phyloP scores from a whole-genome alignment of 1,140 invertebrate species.

The Streblospio benedicti region DNA sequence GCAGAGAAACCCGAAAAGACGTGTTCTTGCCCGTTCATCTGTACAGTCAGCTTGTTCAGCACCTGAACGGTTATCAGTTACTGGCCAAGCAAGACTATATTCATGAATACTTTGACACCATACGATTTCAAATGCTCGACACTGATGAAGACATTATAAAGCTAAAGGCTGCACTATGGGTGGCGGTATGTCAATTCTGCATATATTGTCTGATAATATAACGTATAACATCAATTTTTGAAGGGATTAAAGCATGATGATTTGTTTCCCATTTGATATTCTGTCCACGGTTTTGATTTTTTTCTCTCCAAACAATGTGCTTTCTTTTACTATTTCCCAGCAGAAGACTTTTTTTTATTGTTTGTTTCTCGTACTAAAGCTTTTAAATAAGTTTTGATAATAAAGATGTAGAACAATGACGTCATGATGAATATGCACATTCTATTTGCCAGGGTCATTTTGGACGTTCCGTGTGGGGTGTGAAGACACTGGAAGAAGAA shows the following conservation, averaged over 20 bases:
- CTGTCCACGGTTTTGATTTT: no score
- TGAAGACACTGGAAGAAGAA: conserved; percentile 59
- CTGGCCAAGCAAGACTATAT: conserved; percentile 49
- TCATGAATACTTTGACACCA: conserved; percentile 34
- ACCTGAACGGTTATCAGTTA: conserved; percentile 62
- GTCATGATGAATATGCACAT: no score
- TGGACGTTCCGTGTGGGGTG: conserved; percentile 63
- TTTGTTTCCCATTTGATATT: no score
- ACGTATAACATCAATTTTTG: no score
- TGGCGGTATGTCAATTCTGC: conserved; percentile 48
- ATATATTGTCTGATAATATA: neutral
- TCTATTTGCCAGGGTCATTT: conserved; percentile 75
- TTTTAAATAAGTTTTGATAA: no score
- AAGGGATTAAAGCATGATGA: no score
- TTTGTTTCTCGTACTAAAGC: no score
- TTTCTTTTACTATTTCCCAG: no score
- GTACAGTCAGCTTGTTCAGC: conserved; percentile 76
- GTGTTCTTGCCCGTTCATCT: conserved; percentile 74
- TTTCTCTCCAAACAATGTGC: no score
- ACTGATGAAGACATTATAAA: conserved; percentile 39
- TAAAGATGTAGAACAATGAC: no score
- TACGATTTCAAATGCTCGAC: conserved; percentile 32
- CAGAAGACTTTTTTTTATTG: no score
- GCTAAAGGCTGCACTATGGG: conserved; percentile 83
- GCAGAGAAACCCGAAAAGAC: conserved; percentile 46